These are phyloP conservation scores for Columba livia DNA, from an alignment of 2,113 vertebrate species.

Conservation along the genomic window DNA sequence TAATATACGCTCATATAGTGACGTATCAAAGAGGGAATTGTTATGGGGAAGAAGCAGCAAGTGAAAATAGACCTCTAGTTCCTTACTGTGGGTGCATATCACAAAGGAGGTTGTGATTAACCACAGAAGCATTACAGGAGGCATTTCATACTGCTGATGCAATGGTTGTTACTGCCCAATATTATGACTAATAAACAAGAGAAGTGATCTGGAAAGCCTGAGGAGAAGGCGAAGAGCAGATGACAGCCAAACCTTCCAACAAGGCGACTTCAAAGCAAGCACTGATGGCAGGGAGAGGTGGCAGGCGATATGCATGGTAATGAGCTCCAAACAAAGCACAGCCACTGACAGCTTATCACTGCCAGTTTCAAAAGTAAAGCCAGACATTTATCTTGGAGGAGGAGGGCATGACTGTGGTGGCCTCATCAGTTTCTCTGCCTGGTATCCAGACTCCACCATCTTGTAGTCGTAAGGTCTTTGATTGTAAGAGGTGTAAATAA, in stretches of 20 bases:
- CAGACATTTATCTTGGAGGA: neutral
- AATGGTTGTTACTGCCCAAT: neutral
- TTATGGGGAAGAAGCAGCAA: neutral
- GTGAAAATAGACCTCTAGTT: neutral
- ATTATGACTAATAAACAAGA: neutral
- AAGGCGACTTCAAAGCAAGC: neutral
- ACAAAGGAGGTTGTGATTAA: neutral
- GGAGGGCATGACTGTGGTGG: neutral
- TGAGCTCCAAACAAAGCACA: neutral
- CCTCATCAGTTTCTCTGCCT: neutral
- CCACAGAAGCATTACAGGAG: neutral
- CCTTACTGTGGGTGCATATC: neutral
- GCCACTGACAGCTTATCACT: neutral
- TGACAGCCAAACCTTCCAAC: neutral
- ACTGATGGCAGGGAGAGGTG: neutral
- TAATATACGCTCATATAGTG: accelerated
- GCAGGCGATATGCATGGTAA: neutral
- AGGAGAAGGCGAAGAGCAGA: neutral
- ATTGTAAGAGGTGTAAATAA: neutral
- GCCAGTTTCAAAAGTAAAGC: neutral
- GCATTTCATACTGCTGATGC: neutral
- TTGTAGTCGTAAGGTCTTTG: neutral
- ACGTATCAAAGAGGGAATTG: neutral
- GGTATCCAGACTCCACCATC: neutral
- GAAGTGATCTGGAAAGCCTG: neutral